phyloP scores from a whole-genome alignment of 2,113 vertebrate genomes.

The Aramus guarauna region DNA sequence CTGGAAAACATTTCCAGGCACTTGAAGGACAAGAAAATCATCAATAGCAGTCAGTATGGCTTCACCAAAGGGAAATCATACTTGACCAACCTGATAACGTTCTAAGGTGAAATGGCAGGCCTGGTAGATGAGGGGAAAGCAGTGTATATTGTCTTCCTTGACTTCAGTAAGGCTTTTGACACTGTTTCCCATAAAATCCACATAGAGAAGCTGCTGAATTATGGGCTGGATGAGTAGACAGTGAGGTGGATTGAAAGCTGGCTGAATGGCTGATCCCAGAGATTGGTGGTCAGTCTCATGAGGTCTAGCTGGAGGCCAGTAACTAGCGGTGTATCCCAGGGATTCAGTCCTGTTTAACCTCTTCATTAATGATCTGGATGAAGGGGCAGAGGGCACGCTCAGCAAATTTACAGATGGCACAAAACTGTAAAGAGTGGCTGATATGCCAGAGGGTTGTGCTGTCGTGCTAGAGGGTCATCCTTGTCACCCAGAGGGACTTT shows the following conservation, averaged over 20 bases:
- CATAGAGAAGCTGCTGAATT: neutral
- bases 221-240: neutral
- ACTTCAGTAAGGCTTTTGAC: neutral
- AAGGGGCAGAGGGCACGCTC: neutral
- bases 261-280: neutral
- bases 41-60: neutral
- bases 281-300: neutral
- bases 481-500: neutral
- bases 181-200: neutral
- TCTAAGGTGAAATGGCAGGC: neutral
- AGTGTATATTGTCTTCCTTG: neutral
- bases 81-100: neutral
- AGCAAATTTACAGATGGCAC: neutral
- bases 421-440: neutral
- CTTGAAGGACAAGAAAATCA: neutral
- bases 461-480: fast-evolving
- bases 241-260: neutral
- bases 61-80: neutral
- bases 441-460: neutral
- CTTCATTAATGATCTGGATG: neutral
- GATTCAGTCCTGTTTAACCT: neutral
- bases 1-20: neutral
- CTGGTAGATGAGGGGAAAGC: neutral
- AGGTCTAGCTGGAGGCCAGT: neutral
- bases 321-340: neutral